Evolutionary conservation across 2,888 invertebrate species (phyloP).

Genomic region (Synanthedon myopaeformis): DNA sequence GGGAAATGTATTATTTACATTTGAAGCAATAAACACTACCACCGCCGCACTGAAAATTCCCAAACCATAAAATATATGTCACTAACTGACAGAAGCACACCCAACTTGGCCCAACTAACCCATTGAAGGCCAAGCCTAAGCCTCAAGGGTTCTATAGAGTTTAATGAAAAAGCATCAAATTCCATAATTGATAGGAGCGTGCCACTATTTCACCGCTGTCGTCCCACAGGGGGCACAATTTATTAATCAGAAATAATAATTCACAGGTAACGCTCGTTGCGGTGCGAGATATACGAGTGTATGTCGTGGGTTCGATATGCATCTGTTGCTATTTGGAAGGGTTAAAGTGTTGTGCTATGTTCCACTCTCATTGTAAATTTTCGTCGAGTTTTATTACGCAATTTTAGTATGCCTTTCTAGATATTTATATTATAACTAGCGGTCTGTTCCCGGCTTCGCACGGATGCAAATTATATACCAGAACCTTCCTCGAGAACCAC

Average conservation of each 20-base stretch:
- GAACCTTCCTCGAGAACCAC: too few relatives aligned
- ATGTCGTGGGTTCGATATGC: constrained; percentile 21
- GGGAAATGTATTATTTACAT: too few relatives aligned
- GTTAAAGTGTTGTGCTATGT: constrained; percentile 17
- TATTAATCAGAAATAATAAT: constrained; percentile 72
- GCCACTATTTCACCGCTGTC: constrained; percentile 29
- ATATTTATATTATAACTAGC: too few relatives aligned
- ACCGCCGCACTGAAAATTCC: not conserved
- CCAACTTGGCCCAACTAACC: constrained; percentile 42
- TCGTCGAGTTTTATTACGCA: too few relatives aligned
- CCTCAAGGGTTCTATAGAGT: constrained; percentile 42
- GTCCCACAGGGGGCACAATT: constrained; percentile 55
- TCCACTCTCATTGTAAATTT: too few relatives aligned
- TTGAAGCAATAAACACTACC: not conserved
- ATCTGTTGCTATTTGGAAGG: constrained; percentile 41
- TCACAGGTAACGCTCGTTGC: constrained; percentile 55
- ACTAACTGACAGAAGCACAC: constrained; percentile 14
- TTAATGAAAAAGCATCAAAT: constrained; percentile 68
- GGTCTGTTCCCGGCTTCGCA: too few relatives aligned
- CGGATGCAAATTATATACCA: too few relatives aligned
- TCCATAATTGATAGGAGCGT: constrained; percentile 56
- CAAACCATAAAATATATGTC: not conserved
- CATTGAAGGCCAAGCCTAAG: constrained; percentile 23
- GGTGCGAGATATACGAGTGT: constrained; percentile 7
- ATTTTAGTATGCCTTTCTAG: too few relatives aligned